phyloP scores from a whole-genome alignment of 1,140 invertebrate species.

The Diploscapter pachys region DNA sequence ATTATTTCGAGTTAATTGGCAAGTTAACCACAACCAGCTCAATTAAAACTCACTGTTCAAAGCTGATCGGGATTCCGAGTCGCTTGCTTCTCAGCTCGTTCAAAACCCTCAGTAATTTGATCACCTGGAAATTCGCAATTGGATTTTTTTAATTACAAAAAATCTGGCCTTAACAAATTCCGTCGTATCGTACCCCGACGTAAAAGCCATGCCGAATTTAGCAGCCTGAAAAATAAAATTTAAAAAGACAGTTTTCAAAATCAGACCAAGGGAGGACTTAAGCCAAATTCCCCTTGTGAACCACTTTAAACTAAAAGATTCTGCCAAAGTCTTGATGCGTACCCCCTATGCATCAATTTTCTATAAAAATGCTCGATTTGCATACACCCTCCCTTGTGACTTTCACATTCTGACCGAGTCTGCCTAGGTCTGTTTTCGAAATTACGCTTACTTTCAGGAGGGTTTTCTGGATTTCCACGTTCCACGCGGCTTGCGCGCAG shows the following conservation, averaged over 20 bases:
- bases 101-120: constrained; percentile 78
- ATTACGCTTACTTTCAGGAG: constrained; percentile 1
- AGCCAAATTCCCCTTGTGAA: no score
- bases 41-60: constrained; percentile 69
- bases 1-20: not conserved
- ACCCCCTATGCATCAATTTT: no score
- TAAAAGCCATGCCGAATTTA: constrained; percentile 89
- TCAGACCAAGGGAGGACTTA: no score
- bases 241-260: no score
- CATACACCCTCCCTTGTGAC: no score
- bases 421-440: not conserved
- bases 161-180: constrained; percentile 70
- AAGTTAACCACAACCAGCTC: not conserved
- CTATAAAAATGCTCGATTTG: no score
- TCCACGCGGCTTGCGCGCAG: not conserved
- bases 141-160: no score
- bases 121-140: constrained; percentile 65
- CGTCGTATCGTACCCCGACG: constrained; percentile 73
- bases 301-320: no score
- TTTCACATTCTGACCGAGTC: not conserved
- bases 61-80: constrained; percentile 85
- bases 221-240: constrained; percentile 69
- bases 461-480: not conserved
- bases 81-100: constrained; percentile 81
- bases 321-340: no score